Percentiles rank a stretch among this genome's conserved stretches.
Conservation (phyloP, 2,888 invertebrate species). For the Mechanitis mazaeus region DNA sequence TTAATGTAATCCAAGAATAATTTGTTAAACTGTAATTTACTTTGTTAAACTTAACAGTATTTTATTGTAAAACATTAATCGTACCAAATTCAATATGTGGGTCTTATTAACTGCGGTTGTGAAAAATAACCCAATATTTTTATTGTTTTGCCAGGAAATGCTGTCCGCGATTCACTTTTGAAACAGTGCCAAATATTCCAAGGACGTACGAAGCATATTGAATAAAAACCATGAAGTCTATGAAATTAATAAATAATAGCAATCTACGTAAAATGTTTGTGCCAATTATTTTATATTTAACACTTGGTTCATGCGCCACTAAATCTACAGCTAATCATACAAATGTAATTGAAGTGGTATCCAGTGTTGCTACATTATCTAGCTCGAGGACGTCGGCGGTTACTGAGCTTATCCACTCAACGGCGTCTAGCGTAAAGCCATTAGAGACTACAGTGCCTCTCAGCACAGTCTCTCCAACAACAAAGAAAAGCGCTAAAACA, state of each 20-base stretch:
- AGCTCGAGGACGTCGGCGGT: slow-evolving; percentile 44
- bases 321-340: slow-evolving; percentile 41
- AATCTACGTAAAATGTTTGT: slow-evolving; percentile 29
- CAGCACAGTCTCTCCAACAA: slow-evolving; percentile 51
- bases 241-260: slow-evolving; percentile 17
- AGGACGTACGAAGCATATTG: slow-evolving; percentile 23
- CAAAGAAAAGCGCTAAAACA: slow-evolving; percentile 59
- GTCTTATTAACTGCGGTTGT: not conserved
- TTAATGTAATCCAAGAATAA: too few species aligned
- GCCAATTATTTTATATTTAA: slow-evolving; percentile 51
- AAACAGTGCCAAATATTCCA: slow-evolving; percentile 37
- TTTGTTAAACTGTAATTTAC: too few species aligned
- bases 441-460: slow-evolving; percentile 50
- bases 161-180: slow-evolving; percentile 30
- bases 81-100: too few species aligned
- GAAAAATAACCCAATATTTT: slow-evolving; percentile 11
- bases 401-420: slow-evolving; percentile 43
- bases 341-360: slow-evolving; percentile 46
- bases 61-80: too few species aligned
- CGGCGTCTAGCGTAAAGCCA: slow-evolving; percentile 44
- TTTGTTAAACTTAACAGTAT: too few species aligned
- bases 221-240: slow-evolving; percentile 16
- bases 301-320: slow-evolving; percentile 45
- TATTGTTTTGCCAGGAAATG: slow-evolving; percentile 35
- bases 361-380: slow-evolving; percentile 33